phyloP scores from a whole-genome alignment of 2,113 vertebrate genomes.

The Cyprinodon brontotheroides region DNA sequence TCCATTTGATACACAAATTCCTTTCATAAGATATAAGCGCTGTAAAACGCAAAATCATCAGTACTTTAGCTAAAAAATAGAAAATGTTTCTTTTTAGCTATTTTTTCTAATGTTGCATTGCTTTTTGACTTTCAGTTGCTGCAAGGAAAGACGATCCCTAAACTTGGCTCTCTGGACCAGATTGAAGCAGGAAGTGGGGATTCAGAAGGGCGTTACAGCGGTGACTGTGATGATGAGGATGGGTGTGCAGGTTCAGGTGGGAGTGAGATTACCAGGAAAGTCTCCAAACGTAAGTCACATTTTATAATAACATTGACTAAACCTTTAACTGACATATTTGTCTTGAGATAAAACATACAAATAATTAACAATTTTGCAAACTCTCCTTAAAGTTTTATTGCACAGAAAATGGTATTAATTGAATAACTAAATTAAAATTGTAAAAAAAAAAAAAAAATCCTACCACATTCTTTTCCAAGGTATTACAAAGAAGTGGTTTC shows the following conservation, averaged over 20 bases:
- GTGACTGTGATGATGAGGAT: slow-evolving; percentile 91
- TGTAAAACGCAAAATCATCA: too few relatives aligned
- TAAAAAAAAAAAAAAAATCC: background rate
- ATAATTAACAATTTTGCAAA: background rate
- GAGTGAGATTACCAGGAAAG: slow-evolving; percentile 75
- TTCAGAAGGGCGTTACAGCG: slow-evolving; percentile 77
- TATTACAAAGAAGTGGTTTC: slow-evolving; percentile 12
- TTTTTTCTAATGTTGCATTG: background rate
- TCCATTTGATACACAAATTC: slow-evolving; percentile 8
- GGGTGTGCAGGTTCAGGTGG: slow-evolving; percentile 85
- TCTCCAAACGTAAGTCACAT: slow-evolving; percentile 83
- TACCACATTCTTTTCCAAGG: background rate
- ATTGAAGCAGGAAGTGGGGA: slow-evolving; percentile 83
- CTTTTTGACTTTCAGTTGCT: slow-evolving; percentile 74
- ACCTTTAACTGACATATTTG: background rate
- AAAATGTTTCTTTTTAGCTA: background rate
- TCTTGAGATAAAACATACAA: background rate
- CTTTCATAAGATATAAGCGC: background rate
- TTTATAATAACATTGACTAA: background rate
- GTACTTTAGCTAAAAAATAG: background rate
- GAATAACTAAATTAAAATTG: background rate
- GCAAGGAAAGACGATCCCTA: slow-evolving; percentile 83
- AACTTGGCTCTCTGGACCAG: slow-evolving; percentile 79
- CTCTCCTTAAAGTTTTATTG: background rate
- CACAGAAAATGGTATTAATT: background rate